Evolutionary conservation across 2,797 vertebrate genomes (phyloP).

Genomic region (Aselliscus stoliczkanus): DNA sequence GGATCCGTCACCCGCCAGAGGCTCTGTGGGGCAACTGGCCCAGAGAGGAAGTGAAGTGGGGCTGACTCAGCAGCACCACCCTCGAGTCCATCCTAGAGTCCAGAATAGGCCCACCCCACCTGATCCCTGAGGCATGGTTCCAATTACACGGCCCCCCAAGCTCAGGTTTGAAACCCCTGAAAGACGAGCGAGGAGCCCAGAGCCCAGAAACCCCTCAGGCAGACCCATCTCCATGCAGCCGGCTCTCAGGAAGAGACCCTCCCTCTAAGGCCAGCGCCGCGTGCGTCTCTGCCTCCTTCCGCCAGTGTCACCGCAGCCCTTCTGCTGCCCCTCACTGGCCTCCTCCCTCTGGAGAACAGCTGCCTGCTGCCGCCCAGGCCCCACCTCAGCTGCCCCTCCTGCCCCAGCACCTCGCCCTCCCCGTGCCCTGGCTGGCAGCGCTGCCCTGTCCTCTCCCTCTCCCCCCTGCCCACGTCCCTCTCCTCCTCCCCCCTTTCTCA

Average conservation of each 20-base stretch:
- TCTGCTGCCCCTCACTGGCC: accelerated
- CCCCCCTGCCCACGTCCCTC: accelerated
- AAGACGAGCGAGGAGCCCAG: not conserved
- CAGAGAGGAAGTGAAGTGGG: not conserved
- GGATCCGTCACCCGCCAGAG: not conserved
- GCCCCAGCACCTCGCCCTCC: not conserved
- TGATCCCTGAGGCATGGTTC: not conserved
- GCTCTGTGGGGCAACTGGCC: not conserved
- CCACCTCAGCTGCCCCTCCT: not conserved
- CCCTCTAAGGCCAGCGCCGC: no score
- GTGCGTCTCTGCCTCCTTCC: no score
- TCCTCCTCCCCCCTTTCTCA: accelerated
- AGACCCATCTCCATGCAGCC: accelerated
- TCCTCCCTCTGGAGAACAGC: not conserved
- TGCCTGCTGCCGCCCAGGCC: slow-evolving; percentile 21
- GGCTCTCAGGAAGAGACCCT: not conserved
- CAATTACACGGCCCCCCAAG: not conserved
- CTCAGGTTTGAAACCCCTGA: not conserved
- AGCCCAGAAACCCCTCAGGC: not conserved
- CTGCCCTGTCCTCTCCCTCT: not conserved
- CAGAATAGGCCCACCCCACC: not conserved
- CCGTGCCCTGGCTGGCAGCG: accelerated
- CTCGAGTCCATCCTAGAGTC: not conserved
- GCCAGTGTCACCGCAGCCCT: not conserved
- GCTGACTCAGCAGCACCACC: not conserved